Percentiles rank a stretch among this genome's conserved stretches.
phyloP scores from a whole-genome alignment of 1,140 invertebrate species.

The Drosophila trapezifrons region DNA sequence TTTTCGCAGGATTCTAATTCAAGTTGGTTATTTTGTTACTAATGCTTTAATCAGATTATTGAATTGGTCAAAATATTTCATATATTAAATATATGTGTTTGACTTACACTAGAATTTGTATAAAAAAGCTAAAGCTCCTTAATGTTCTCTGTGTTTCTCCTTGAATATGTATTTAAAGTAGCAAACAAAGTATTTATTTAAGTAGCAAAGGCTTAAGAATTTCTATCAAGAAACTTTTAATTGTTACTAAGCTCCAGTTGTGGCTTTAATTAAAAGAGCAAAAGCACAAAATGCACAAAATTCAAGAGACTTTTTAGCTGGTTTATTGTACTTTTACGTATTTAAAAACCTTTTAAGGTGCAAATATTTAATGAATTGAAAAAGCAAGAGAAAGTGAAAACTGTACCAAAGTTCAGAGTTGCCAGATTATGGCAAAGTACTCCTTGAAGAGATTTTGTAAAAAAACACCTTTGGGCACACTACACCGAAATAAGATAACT shows the following conservation, averaged over 20 bases:
- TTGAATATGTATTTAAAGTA: background rate
- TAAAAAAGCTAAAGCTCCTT: background rate
- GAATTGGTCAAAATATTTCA: background rate
- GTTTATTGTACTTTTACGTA: background rate
- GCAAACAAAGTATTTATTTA: background rate
- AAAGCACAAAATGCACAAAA: background rate
- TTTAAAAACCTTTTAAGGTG: background rate
- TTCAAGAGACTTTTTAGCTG: background rate
- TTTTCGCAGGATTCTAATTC: background rate
- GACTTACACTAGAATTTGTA: background rate
- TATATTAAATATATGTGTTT: background rate
- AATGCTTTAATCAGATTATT: background rate
- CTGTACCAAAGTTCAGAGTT: no score
- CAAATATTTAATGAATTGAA: background rate
- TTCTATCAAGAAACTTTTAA: constrained; percentile 2
- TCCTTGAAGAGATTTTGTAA: no score
- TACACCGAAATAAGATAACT: background rate
- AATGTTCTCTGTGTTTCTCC: no score
- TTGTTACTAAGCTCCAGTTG: background rate
- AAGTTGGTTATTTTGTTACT: background rate
- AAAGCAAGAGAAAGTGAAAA: background rate
- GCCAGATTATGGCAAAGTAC: background rate
- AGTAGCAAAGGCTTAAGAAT: background rate
- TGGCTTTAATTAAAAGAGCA: constrained; percentile 7
- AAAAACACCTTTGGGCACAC: background rate